Conservation (phyloP, 2,797 vertebrate species). For the Alca torda region DNA sequence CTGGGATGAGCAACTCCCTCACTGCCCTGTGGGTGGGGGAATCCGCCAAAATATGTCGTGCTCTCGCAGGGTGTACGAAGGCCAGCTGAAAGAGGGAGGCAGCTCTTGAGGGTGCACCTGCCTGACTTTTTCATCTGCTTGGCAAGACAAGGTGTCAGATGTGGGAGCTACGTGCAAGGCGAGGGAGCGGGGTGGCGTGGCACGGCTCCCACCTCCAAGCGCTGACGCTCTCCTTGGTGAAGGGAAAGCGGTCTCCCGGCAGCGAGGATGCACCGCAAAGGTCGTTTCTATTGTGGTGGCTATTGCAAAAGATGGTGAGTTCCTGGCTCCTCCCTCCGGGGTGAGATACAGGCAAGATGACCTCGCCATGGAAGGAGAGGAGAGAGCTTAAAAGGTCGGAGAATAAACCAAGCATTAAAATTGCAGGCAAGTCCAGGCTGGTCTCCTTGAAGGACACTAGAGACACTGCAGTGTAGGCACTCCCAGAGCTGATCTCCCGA, state of each 20-base stretch:
- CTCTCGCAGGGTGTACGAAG: accelerated
- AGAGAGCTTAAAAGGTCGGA: neutral
- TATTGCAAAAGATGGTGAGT: neutral
- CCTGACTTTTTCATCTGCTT: conserved; percentile 66
- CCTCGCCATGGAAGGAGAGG: neutral
- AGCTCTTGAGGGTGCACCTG: conserved; percentile 24
- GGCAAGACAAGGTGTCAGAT: conserved; percentile 24
- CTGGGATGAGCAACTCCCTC: neutral
- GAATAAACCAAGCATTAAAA: neutral
- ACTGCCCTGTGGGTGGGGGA: conserved; percentile 20
- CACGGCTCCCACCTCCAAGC: neutral
- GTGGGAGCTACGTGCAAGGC: neutral
- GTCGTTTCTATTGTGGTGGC: neutral
- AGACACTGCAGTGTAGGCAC: neutral
- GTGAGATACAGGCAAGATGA: neutral
- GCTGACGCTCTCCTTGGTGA: neutral
- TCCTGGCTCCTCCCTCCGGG: neutral
- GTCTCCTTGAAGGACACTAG: neutral
- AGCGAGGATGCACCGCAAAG: neutral
- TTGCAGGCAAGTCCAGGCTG: neutral
- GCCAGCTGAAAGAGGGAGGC: neutral
- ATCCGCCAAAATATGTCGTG: neutral
- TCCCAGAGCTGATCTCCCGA: neutral
- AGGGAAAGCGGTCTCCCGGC: neutral
- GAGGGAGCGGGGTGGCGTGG: neutral